A percentile compares a stretch with the other conserved stretches of the same genome.
phyloP scores from a whole-genome alignment of 1,140 invertebrate genomes.

The Trichonephila inaurata region DNA sequence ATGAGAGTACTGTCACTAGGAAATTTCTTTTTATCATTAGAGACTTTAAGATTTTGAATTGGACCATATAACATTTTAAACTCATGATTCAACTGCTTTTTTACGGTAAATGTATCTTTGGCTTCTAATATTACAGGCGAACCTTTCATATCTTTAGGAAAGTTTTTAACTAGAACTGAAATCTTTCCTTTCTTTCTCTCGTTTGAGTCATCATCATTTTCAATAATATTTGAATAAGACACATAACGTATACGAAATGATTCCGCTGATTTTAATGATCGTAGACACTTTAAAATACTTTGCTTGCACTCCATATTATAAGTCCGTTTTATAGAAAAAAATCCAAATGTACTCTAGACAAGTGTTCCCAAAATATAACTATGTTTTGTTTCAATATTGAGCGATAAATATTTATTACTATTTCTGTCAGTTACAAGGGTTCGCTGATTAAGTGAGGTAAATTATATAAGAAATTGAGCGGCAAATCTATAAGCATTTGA shows the following conservation, averaged over 20 bases:
- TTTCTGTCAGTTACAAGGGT: too few species aligned
- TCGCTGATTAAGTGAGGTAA: too few species aligned
- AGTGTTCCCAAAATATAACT: too few species aligned
- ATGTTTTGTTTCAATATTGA: too few species aligned
- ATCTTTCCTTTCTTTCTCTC: background rate
- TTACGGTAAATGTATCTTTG: slow-evolving; percentile 6
- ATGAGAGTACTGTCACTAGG: background rate
- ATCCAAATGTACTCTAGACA: too few species aligned
- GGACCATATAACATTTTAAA: slow-evolving; percentile 71
- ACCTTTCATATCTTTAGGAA: background rate
- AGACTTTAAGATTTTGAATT: background rate
- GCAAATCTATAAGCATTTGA: too few species aligned
- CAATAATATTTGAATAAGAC: background rate
- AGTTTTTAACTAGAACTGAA: background rate
- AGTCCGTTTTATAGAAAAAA: too few species aligned
- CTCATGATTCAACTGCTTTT: slow-evolving; percentile 74
- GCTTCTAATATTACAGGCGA: background rate
- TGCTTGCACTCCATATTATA: too few species aligned
- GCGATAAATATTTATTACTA: too few species aligned
- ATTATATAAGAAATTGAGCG: too few species aligned
- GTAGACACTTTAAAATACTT: too few species aligned
- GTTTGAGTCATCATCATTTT: background rate
- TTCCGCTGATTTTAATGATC: background rate
- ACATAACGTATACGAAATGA: background rate
- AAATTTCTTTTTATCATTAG: background rate